These are phyloP conservation scores for Corvus hawaiiensis DNA, from an alignment of 2,113 vertebrate genomes.

Conservation along the genomic window DNA sequence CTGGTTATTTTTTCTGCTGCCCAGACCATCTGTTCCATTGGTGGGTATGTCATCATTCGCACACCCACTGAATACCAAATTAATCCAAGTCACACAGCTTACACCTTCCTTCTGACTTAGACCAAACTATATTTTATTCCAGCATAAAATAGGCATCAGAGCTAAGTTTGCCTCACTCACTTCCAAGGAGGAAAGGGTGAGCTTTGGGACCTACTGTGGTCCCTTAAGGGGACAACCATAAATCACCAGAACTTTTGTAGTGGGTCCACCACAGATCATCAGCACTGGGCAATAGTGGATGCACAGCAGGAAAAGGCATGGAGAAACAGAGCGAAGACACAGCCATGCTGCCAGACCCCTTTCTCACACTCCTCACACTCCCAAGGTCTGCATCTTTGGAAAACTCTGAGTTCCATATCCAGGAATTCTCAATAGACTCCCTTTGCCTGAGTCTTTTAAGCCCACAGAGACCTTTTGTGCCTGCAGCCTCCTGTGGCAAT, in stretches of 20 bases:
- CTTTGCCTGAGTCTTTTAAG: not conserved
- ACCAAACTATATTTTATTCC: conserved; percentile 42
- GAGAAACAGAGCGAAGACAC: not conserved
- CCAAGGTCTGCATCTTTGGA: not conserved
- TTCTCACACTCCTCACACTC: not conserved
- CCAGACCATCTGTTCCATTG: conserved; percentile 58
- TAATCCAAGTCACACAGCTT: conserved; percentile 55
- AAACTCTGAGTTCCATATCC: not conserved
- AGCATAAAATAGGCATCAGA: not conserved
- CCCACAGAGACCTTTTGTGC: not conserved
- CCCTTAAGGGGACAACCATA: not conserved
- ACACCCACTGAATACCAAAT: conserved; percentile 65
- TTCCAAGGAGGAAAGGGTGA: not conserved
- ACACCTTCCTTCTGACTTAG: conserved; percentile 47
- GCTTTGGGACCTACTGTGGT: not conserved
- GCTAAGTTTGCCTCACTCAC: not conserved
- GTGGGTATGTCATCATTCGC: conserved; percentile 33
- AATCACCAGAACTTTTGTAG: not conserved
- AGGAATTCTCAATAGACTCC: not conserved
- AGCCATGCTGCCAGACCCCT: not conserved
- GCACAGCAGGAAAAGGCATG: not conserved
- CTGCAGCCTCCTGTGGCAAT: not conserved
- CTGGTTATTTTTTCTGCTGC: conserved; percentile 47
- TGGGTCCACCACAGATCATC: not conserved
- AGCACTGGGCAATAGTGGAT: not conserved